Evolutionary conservation across 2,797 vertebrate genomes (phyloP).

Genomic region (Halcyon chelicuti): DNA sequence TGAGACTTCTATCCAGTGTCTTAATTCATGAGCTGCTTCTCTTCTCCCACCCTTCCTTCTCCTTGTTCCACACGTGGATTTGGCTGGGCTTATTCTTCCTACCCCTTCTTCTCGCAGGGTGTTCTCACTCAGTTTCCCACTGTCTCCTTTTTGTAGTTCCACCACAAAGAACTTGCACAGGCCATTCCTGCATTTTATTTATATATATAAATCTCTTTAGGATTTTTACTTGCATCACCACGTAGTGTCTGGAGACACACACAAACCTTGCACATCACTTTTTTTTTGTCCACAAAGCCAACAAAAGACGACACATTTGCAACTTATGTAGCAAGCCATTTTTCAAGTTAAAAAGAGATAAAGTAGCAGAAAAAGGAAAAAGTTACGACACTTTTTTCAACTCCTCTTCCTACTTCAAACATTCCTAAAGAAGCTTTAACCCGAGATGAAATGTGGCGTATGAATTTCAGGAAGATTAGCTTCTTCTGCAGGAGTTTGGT

Average conservation of each 20-base stretch:
- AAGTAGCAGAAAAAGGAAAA: not conserved
- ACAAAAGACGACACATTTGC: not conserved
- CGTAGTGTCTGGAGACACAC: not conserved
- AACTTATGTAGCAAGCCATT: not conserved
- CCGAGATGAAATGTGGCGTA: not conserved
- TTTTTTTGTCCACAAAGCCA: not conserved
- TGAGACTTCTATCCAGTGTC: not conserved
- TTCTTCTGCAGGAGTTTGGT: not conserved
- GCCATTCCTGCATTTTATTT: not conserved
- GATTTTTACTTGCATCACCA: not conserved
- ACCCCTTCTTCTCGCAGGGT: fast-evolving
- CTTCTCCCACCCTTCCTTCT: not conserved
- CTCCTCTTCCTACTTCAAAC: not conserved
- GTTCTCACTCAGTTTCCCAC: not conserved
- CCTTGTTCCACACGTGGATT: not conserved
- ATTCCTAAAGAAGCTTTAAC: constrained; percentile 7
- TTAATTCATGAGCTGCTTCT: not conserved
- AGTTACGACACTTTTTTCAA: not conserved
- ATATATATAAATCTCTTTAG: not conserved
- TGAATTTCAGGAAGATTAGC: constrained; percentile 14
- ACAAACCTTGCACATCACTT: not conserved
- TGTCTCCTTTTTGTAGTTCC: not conserved
- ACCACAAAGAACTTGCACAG: not conserved
- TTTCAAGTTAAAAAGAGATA: not conserved
- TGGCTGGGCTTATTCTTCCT: not conserved